phyloP scores from a whole-genome alignment of 2,113 vertebrate species.

The Otolemur garnettii region DNA sequence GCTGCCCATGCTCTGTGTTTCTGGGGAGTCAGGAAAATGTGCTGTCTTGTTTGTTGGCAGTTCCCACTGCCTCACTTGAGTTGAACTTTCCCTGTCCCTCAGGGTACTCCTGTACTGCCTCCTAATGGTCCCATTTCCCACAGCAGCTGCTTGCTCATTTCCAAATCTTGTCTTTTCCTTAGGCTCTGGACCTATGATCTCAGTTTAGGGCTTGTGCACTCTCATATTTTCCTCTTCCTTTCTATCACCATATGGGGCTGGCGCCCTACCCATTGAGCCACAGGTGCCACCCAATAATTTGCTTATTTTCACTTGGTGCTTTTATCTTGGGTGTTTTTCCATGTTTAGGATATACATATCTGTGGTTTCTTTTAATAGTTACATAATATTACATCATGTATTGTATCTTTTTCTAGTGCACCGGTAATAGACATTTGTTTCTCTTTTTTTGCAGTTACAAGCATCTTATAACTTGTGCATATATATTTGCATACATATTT shows the following conservation, averaged over 20 bases:
- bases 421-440: constrained; percentile 26
- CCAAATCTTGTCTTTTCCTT: background rate
- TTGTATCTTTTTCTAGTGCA: constrained; percentile 37
- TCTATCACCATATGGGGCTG: background rate
- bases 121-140: background rate
- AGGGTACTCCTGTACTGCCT: background rate
- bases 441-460: background rate
- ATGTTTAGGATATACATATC: background rate
- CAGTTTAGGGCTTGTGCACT: constrained; percentile 20
- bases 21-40: background rate
- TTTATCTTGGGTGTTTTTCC: background rate
- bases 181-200: background rate
- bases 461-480: background rate
- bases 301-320: background rate
- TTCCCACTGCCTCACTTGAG: background rate
- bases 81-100: background rate
- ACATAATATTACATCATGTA: background rate
- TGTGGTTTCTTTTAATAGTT: constrained; percentile 1
- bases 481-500: background rate
- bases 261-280: too few species aligned
- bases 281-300: too few species aligned
- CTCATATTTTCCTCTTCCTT: background rate
- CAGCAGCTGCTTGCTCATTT: background rate
- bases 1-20: background rate
- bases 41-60: background rate